Evolutionary conservation across 2,797 vertebrate genomes (phyloP).

Genomic region (Oceanodroma leucorhoa): DNA sequence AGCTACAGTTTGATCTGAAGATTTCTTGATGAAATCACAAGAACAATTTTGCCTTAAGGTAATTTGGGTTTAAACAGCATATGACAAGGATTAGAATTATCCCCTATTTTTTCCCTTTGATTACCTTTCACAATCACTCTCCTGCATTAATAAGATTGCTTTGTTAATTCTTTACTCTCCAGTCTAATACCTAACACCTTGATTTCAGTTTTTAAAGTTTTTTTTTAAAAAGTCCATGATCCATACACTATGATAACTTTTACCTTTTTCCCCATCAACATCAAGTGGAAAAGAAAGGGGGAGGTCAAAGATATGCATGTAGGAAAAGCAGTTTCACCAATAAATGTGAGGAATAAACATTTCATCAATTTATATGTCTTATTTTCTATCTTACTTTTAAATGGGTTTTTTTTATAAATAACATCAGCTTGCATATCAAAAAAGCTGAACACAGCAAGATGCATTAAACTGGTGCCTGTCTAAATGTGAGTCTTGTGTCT

Average conservation of each 20-base stretch:
- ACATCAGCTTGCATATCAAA: neutral
- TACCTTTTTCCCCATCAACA: neutral
- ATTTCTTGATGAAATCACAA: neutral
- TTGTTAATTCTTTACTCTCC: neutral
- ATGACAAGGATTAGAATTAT: neutral
- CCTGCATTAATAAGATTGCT: neutral
- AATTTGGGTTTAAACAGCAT: neutral
- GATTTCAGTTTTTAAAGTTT: neutral
- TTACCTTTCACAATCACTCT: neutral
- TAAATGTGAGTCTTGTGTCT: neutral
- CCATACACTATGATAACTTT: neutral
- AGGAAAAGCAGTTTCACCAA: neutral
- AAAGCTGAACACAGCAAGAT: neutral
- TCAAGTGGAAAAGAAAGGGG: neutral
- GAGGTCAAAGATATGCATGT: neutral
- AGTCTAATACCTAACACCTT: neutral
- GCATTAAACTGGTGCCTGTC: neutral
- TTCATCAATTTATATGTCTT: neutral
- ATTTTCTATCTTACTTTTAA: neutral
- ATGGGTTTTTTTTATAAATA: slow-evolving; percentile 5
- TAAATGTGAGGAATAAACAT: neutral
- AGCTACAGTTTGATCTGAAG: neutral
- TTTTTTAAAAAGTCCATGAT: neutral
- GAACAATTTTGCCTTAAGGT: neutral
- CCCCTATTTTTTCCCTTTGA: neutral